Evolutionary conservation across 2,888 invertebrate genomes (phyloP), one percentile per base, ranked within the genome.

Genomic region (Drosophila merina): DNA sequence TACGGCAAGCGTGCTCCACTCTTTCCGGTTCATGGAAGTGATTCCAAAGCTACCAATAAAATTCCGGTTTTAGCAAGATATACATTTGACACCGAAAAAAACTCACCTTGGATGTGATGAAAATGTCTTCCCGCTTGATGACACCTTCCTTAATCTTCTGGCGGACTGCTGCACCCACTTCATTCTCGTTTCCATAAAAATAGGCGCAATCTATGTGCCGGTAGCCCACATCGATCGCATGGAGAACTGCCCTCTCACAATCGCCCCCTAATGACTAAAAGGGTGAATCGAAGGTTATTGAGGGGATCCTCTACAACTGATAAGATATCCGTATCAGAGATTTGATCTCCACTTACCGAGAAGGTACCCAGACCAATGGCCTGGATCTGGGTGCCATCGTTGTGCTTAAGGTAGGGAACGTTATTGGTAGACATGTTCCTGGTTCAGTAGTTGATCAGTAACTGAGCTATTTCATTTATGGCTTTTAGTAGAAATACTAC

Each of bases 1-100:
- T 93, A 74, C 93, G 93, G 30, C 96, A 91, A 0, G 95, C 95
- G 0, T 94, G 93, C 63, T 94, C 94, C 9, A 98, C 98, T 72
- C 95, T 92, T 64, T 96, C 95, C 0, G 94, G 94, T 10, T 94
- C 94, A 90, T 98, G 98, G 92, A 94, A 97, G 0, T 96, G 97
- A 92, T 97, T 96, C 97, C 97, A 98, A 3, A 97, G 90, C 94
- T 97, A 20, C 20, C 20, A 20, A 20, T 14, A 14, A 20, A 20
- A 2, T 20, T 20, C 20, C 2, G 20, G 20, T 20, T 20, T 20
- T 20, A 20, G 20, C 1, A 10, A 10, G 0, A n/a, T 14, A 7
- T 12, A 8, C 10, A 33, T 10, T 0, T 14, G 4, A 4, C 9
- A 31, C 10, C 0, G 33, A 4, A 33, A 0, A n/a, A 33, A 20